phyloP scores from a whole-genome alignment of 2,113 vertebrate species.

The Anas platyrhynchos region DNA sequence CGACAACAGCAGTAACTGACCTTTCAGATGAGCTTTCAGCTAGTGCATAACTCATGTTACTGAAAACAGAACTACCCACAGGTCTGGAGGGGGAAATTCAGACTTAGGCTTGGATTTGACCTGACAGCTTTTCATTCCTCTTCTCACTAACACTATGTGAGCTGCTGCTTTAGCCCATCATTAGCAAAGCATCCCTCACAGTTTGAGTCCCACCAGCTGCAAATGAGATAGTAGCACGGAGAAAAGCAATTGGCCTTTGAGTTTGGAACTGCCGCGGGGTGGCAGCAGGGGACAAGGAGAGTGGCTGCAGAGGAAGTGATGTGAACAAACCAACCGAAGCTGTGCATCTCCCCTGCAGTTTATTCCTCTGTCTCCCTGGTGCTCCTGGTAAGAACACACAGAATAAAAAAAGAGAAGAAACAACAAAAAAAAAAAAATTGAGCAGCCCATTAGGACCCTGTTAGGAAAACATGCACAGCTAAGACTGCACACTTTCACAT shows the following conservation, averaged over 20 bases:
- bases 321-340: rapidly evolving
- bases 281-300: slow-evolving; percentile 36
- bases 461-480: background rate
- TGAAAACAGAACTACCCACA: background rate
- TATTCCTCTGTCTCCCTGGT: background rate
- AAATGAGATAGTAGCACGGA: rapidly evolving
- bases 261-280: background rate
- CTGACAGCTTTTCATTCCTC: background rate
- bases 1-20: background rate
- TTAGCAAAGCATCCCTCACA: background rate
- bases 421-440: background rate
- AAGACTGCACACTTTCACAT: background rate
- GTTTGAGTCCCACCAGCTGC: background rate
- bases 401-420: too few relatives aligned
- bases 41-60: background rate
- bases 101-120: background rate
- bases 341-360: rapidly evolving
- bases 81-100: background rate
- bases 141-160: background rate
- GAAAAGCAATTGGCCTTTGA: background rate
- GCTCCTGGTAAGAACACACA: background rate
- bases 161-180: background rate
- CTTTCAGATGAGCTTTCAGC: background rate
- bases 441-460: background rate
- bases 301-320: background rate